Percentiles rank a stretch among this genome's conserved stretches.
phyloP scores from a whole-genome alignment of 2,797 vertebrate genomes.

The Steatocranus sp. region DNA sequence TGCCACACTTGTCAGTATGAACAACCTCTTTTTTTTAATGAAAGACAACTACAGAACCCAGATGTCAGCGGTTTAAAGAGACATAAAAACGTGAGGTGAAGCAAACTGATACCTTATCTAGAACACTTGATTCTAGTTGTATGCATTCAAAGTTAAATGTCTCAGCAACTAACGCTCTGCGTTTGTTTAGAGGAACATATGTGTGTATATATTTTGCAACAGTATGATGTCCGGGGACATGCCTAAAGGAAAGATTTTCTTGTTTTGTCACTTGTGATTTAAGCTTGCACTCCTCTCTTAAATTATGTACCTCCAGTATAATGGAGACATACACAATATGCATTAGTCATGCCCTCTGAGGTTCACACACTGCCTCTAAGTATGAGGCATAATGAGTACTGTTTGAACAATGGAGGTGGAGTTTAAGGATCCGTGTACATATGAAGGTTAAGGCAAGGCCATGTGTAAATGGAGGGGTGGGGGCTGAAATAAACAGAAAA shows the following conservation, averaged over 20 bases:
- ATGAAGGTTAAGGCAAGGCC: slow-evolving; percentile 30
- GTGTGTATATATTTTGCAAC: background rate
- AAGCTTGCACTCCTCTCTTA: background rate
- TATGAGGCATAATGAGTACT: background rate
- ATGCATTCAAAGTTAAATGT: background rate
- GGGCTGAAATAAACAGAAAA: background rate
- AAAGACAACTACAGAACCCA: background rate
- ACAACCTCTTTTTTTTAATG: background rate
- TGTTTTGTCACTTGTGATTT: background rate
- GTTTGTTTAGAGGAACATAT: background rate
- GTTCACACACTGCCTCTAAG: background rate
- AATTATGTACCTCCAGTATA: background rate
- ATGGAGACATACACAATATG: background rate
- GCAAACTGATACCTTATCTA: background rate
- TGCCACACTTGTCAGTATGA: background rate
- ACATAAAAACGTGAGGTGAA: background rate
- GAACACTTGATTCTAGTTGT: background rate
- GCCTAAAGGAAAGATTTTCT: background rate
- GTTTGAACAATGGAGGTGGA: background rate
- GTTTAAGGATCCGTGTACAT: background rate
- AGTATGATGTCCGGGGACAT: background rate
- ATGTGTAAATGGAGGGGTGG: background rate
- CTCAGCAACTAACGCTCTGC: background rate
- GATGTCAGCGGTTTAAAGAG: background rate
- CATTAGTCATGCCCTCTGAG: background rate